Evolutionary conservation across 2,797 vertebrate genomes (phyloP), one percentile per base, ranked within the genome.

Genomic region (Pyrocephalus nanus): DNA sequence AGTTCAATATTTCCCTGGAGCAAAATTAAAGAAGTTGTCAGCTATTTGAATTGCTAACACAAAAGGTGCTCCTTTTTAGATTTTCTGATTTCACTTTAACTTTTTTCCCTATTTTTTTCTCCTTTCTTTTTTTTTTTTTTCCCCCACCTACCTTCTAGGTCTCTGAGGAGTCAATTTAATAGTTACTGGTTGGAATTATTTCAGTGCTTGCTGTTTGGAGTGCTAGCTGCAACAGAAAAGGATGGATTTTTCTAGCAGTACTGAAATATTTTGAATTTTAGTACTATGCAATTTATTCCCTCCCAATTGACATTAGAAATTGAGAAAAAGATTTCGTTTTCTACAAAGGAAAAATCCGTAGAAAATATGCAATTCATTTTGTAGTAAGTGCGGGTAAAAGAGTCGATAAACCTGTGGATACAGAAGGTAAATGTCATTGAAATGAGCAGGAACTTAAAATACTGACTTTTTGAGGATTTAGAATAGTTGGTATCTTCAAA

Each of bases 61-160:
- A 58, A 71, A 91, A 58, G 2, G 1, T 60, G 9, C 4, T 86
- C 10, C 13, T 77, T 57, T 73, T 58, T 26, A 87, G 29, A 54
- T 65, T 72, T 87, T 48, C 11, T 5, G 11, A 65, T 47, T 34
- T 65, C 23, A n/a, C 5, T 47, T 4, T 11, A 15, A 23, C 38
- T 36, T 34, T 50, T 38, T 3, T 0, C 4, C 14, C 1, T 15
- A 7, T 25, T 4, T 38, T 45, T 50, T 34, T 5, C 2, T 17
- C 5, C 8, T 34, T 10, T 18, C 34, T 25, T 1, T 16, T 34
- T 15, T 57, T 62, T 10, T 2, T 42, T 67, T 57, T 72, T 2
- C 1, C 15, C 6, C 15, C 15, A 6, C 3, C 66, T 75, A 71
- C 14, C n/a, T 64, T 86, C 32, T 62, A 27, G 15, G 26, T 67